A percentile compares a stretch with the other conserved stretches of the same genome.
phyloP scores from a whole-genome alignment of 30 jellyfish, hydroid and myxozoan genomes.

The Nemopilema nomurai region DNA sequence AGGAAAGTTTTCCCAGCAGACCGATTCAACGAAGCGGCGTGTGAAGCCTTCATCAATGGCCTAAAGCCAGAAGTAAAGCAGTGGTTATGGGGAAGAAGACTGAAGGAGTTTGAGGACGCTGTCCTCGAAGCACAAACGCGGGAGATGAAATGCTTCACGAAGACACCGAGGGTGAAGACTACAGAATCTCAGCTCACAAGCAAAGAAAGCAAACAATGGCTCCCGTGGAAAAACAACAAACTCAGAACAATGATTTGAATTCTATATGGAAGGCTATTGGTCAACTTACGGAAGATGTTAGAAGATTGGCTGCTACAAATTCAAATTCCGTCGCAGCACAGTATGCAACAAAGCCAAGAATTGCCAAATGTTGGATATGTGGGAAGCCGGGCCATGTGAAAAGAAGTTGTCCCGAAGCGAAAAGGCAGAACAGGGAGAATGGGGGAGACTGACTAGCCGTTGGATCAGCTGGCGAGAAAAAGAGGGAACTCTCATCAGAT shows the following conservation, averaged over 20 bases:
- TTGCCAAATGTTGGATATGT: neutral
- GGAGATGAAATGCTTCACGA: constrained; percentile 7
- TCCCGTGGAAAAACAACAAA: neutral
- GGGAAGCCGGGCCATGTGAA: neutral
- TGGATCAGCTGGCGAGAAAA: constrained; percentile 5
- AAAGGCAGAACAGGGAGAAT: neutral
- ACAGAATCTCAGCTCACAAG: neutral
- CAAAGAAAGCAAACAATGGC: neutral
- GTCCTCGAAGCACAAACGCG: constrained; percentile 12
- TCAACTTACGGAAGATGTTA: neutral
- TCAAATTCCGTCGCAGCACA: neutral
- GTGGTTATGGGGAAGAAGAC: constrained; percentile 7
- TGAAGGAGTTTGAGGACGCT: constrained; percentile 9
- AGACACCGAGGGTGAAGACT: constrained; percentile 14
- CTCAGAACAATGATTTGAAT: neutral
- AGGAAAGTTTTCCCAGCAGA: neutral
- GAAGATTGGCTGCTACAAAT: neutral
- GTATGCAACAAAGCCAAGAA: neutral
- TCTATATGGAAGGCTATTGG: neutral
- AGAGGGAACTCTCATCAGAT: neutral
- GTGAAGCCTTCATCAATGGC: constrained; percentile 20
- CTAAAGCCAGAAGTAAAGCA: constrained; percentile 6
- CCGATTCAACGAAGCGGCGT: constrained; percentile 10
- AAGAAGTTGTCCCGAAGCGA: neutral
- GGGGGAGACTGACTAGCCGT: constrained; percentile 18